These are phyloP conservation scores for Drosophila mimica DNA, from an alignment of 2,888 invertebrate genomes.

Conservation along the genomic window DNA sequence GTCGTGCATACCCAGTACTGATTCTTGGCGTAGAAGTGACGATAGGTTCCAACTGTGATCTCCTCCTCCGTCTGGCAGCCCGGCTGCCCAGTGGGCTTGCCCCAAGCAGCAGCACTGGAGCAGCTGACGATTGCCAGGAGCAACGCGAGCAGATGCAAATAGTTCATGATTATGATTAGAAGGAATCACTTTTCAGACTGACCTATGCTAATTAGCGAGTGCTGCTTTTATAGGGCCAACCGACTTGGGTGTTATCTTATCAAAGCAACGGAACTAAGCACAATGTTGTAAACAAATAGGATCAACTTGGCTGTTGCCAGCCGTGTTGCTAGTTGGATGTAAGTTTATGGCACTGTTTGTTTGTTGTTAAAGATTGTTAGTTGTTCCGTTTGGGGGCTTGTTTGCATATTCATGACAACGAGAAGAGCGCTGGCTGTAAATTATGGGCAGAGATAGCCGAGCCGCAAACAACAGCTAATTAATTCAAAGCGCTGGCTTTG, in stretches of 20 bases:
- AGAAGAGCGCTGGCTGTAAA: slow-evolving; percentile 63
- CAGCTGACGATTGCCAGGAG: slow-evolving; percentile 34
- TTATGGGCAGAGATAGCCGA: slow-evolving; percentile 69
- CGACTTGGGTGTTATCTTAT: slow-evolving; percentile 52
- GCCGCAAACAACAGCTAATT: slow-evolving; percentile 77
- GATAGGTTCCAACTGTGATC: slow-evolving; percentile 45
- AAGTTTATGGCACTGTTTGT: slow-evolving; percentile 72
- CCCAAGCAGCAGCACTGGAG: slow-evolving; percentile 24
- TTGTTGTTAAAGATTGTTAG: slow-evolving; percentile 46
- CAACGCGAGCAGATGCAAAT: slow-evolving; percentile 33
- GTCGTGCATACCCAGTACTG: slow-evolving; percentile 63
- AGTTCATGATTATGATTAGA: slow-evolving; percentile 48
- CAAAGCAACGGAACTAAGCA: slow-evolving; percentile 44
- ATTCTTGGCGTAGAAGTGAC: slow-evolving; percentile 59
- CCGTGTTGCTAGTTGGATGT: slow-evolving; percentile 45
- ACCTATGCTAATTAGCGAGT: slow-evolving; percentile 40
- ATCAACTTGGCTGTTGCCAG: slow-evolving; percentile 7
- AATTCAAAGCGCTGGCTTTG: slow-evolving; percentile 81
- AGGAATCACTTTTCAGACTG: slow-evolving; percentile 33
- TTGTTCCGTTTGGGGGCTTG: slow-evolving; percentile 38
- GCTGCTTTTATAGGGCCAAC: slow-evolving; percentile 48
- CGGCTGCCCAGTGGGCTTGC: slow-evolving; percentile 64
- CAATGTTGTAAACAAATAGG: slow-evolving; percentile 44
- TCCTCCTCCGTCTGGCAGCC: slow-evolving; percentile 71
- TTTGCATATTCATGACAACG: slow-evolving; percentile 75